These are phyloP conservation scores for Caracal caracal DNA, from an alignment of 2,113 vertebrate genomes.

Conservation along the genomic window DNA sequence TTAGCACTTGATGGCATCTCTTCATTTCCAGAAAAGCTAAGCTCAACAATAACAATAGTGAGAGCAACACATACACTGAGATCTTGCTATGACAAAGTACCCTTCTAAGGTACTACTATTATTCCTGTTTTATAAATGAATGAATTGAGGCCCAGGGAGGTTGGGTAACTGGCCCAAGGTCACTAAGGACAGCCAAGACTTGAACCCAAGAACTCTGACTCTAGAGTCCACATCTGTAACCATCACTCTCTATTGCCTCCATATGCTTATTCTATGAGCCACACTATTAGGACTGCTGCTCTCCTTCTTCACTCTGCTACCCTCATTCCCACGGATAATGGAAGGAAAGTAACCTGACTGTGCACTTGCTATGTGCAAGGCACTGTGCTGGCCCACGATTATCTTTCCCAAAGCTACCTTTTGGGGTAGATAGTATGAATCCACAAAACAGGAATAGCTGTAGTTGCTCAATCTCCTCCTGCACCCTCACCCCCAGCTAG, in stretches of 20 bases:
- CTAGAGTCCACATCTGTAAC: not conserved
- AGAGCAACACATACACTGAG: not conserved
- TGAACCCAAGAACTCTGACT: not conserved
- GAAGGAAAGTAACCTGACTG: not conserved
- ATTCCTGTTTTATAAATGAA: not conserved
- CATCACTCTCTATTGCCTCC: too few species aligned
- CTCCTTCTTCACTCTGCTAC: not conserved
- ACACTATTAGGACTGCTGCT: not conserved
- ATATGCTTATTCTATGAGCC: not conserved
- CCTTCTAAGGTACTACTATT: not conserved
- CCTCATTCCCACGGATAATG: not conserved
- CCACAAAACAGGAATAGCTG: not conserved
- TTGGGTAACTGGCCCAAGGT: not conserved
- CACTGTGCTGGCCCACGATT: too few species aligned
- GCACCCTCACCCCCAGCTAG: too few species aligned
- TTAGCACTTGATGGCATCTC: not conserved
- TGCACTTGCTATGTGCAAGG: not conserved
- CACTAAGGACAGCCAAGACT: not conserved
- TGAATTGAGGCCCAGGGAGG: not conserved
- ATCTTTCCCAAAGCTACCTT: not conserved
- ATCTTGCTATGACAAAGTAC: not conserved
- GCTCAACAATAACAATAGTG: not conserved
- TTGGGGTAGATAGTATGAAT: not conserved
- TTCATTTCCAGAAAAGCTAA: not conserved
- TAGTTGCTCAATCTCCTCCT: not conserved